Conservation (phyloP, 2,797 vertebrate species). For the Syndactyla subalaris region DNA sequence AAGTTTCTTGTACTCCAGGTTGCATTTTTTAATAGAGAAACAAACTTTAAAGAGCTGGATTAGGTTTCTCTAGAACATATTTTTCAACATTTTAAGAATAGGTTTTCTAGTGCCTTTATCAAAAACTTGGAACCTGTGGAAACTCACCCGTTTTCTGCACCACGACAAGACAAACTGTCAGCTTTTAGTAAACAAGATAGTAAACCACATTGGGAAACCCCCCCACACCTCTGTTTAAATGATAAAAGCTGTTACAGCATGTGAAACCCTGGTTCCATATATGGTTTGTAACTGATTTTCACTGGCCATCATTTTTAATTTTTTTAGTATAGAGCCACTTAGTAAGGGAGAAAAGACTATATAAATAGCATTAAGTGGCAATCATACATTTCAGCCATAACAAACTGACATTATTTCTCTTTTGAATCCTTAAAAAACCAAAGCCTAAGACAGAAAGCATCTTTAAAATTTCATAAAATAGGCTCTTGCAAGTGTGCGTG, state of each 20-base stretch:
- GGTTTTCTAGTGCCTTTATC: neutral
- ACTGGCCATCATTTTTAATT: accelerated
- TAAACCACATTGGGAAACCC: neutral
- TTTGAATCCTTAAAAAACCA: neutral
- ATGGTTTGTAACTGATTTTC: neutral
- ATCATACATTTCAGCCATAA: neutral
- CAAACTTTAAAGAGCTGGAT: neutral
- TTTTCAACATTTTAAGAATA: neutral
- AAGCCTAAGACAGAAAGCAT: neutral
- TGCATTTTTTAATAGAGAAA: neutral
- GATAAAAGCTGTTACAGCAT: neutral
- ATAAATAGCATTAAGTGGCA: neutral
- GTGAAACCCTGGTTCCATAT: neutral
- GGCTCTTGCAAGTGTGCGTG: too few relatives aligned
- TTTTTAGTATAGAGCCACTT: neutral
- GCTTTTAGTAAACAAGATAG: neutral
- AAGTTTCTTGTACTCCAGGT: neutral
- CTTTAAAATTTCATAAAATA: neutral
- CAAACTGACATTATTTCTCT: neutral
- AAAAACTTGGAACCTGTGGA: neutral
- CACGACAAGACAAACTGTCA: neutral
- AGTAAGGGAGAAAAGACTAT: neutral
- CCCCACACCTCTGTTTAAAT: too few relatives aligned
- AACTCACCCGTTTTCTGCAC: neutral
- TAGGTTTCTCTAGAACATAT: neutral